These are phyloP conservation scores for Drosophila tropicalis DNA, from an alignment of 1,140 invertebrate genomes.

Conservation along the genomic window DNA sequence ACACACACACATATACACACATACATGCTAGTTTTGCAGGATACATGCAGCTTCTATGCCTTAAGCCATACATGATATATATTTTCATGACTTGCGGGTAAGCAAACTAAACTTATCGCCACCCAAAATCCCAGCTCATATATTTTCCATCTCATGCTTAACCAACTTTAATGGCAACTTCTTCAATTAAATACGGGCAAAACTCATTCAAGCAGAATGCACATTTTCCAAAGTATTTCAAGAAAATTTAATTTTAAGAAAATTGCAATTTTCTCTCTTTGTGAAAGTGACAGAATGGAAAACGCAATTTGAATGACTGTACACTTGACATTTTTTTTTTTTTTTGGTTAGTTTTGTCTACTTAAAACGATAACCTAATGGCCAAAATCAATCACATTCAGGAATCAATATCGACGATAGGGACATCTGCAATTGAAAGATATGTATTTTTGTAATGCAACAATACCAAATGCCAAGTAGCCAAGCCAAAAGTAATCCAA, in stretches of 20 bases:
- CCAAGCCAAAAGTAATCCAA: conserved; percentile 1
- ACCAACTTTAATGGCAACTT: conserved; percentile 4
- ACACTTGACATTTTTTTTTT: too few species aligned
- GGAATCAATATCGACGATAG: too few species aligned
- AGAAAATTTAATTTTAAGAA: neutral
- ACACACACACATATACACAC: neutral
- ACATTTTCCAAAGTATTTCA: neutral
- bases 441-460: too few species aligned
- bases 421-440: too few species aligned
- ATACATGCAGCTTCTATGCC: neutral
- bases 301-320: too few species aligned
- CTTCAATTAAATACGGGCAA: conserved; percentile 6
- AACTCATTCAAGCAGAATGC: neutral
- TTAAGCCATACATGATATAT: conserved; percentile 36
- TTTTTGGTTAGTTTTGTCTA: too few species aligned
- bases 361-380: too few species aligned
- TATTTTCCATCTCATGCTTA: neutral
- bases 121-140: neutral
- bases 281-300: neutral
- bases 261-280: neutral
- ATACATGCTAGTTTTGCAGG: too few species aligned
- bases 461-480: neutral
- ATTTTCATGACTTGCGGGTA: conserved; percentile 41
- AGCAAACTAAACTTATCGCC: conserved; percentile 7
- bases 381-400: neutral